A percentile compares a stretch with the other conserved stretches of the same genome.
Conservation (phyloP, 1,140 invertebrate genomes). For the Mylabris phalerata region DNA sequence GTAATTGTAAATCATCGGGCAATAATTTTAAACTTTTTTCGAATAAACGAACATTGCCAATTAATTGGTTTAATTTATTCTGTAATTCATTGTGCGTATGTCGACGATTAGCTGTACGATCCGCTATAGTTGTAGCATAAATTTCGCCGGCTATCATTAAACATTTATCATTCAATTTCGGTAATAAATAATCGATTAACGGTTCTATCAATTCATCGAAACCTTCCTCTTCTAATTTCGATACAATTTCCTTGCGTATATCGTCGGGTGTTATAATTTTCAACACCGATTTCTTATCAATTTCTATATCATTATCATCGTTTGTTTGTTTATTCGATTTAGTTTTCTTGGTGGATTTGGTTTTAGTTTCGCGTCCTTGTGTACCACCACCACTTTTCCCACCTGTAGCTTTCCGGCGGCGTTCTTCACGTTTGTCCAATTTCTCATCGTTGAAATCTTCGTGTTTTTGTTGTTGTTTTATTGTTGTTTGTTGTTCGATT, state of each 20-base stretch:
- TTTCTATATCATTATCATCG: slow-evolving; percentile 58
- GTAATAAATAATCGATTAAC: slow-evolving; percentile 54
- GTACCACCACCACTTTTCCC: slow-evolving; percentile 85
- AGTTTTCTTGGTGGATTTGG: slow-evolving; percentile 83
- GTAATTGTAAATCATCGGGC: slow-evolving; percentile 53
- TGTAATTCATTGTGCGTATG: slow-evolving; percentile 74
- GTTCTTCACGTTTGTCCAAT: slow-evolving; percentile 75
- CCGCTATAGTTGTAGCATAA: slow-evolving; percentile 62
- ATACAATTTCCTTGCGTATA: slow-evolving; percentile 58
- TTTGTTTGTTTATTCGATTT: slow-evolving; percentile 42
- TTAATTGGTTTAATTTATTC: slow-evolving; percentile 70
- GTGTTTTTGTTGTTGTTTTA: slow-evolving; percentile 19
- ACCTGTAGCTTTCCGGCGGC: slow-evolving; percentile 76
- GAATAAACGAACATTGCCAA: slow-evolving; percentile 73
- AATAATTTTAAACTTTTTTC: slow-evolving; percentile 76
- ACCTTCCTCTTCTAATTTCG: slow-evolving; percentile 56
- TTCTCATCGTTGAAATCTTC: slow-evolving; percentile 46
- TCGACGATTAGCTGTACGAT: slow-evolving; percentile 56
- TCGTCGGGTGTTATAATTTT: slow-evolving; percentile 63
- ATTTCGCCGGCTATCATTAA: slow-evolving; percentile 57
- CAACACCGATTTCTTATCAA: slow-evolving; percentile 43
- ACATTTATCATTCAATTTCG: slow-evolving; percentile 51
- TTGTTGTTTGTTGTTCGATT: slow-evolving; percentile 50
- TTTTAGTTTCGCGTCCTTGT: slow-evolving; percentile 93
- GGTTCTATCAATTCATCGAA: slow-evolving; percentile 55